Evolutionary conservation across 2,113 vertebrate species (phyloP).

Genomic region (Glaucidium brasilianum): DNA sequence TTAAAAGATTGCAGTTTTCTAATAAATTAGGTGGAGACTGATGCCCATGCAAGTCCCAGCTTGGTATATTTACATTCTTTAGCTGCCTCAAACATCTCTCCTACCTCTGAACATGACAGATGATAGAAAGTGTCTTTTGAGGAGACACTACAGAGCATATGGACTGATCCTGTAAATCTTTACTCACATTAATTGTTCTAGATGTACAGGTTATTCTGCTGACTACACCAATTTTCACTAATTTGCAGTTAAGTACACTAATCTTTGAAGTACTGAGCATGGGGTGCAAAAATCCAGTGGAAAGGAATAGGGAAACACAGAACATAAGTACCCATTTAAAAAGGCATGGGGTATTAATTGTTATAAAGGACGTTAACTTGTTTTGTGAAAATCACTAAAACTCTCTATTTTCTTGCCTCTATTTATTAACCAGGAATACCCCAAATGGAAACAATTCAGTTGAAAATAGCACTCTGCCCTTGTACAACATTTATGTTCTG

Average conservation of each 20-base stretch:
- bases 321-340: background rate
- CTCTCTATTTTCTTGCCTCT: background rate
- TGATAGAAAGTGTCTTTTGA: background rate
- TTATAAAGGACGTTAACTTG: background rate
- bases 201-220: background rate
- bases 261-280: background rate
- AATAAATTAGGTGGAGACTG: background rate
- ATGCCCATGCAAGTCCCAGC: background rate
- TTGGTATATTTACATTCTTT: background rate
- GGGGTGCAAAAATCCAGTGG: background rate
- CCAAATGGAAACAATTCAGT: background rate
- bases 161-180: background rate
- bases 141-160: background rate
- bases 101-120: background rate
- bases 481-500: background rate
- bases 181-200: background rate
- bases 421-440: background rate
- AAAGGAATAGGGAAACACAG: background rate
- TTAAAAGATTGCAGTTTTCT: background rate
- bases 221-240: background rate
- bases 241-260: background rate
- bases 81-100: background rate
- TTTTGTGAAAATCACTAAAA: background rate
- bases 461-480: background rate
- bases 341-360: background rate